Base-by-base conservation (phyloP, 2,888 invertebrate species). In the Teleogryllus oceanicus region DNA sequence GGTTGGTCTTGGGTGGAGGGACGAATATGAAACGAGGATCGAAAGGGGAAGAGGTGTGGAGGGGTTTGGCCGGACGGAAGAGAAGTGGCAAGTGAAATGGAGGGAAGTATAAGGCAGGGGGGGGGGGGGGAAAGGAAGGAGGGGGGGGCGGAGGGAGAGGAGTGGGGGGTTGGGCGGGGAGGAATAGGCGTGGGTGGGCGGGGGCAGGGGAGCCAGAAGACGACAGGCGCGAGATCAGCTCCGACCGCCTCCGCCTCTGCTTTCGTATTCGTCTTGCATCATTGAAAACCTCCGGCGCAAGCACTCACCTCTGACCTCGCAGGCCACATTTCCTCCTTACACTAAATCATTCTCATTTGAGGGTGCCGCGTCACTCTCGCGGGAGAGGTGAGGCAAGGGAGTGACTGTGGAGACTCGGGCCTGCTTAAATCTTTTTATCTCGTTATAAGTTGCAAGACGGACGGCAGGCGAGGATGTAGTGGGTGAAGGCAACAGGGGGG, bases 291-390 rank as follows among this genome's bases (percentile, higher is more conserved):
- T 12, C 62, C 62, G 62, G 16, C 62, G 62, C 62, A n/a, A 62
- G n/a, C 16, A 8, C 1, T 62, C 62, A 78, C 74, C 78, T 78
- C 75, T 75, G 76, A 78, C 78, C 75, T 77, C 74, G 49, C 75
- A 49, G 20, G 49, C 78, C n/a, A 50, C 51, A 77, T 80, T 81
- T 78, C 78, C 76, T 80, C 75, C 50, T 80, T 77, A 76, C 81
- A 81, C 50, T 81, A 81, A 81, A 81, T 81, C 81, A 80, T 78
- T 76, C 79, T 50, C 79, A 78, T 75, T 51, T 79, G 50, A 51
- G 76, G 37, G 50, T 77, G 74, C 51, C 75, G 37, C 78, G 76
- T 81, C 79, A 81, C 75, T 81, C 79, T 77, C 20, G 20, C 62
- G 62, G n/a, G n/a, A 62, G 62, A 62, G n/a, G 62, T 2, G 62